Base-by-base conservation (phyloP, 2,797 vertebrate genomes). In the Nannoperca obscura region DNA sequence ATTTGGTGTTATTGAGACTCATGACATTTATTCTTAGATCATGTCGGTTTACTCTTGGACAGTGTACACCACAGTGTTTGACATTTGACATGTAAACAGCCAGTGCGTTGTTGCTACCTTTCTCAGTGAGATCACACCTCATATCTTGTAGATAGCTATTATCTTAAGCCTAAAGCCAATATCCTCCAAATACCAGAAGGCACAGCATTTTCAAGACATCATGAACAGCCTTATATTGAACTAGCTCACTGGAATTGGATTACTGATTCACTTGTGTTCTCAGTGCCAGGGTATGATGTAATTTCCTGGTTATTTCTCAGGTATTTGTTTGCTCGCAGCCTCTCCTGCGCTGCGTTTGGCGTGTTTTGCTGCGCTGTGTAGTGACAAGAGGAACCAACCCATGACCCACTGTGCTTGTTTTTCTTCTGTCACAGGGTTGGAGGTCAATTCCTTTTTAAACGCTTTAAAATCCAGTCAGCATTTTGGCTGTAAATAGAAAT, bases 401-500 rank as follows among this genome's bases (percentile, higher is more conserved):
- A 58, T 91, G 90, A 93, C 92, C 93, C 84, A 91, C 89, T 91
- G 89, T 90, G 91, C 93, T 94, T 91, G 90, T 93, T 94, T 92
- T 92, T 89, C 87, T 83, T 90, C 89, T 87, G 88, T 88, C 86
- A 78, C 74, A 55, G 85, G 89, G 91, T 85, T 86, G 83, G 82
- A 92, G 91, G 90, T 93, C 93, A 93, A 81, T 88, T 91, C 86
- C 86, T 87, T 93, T 66, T 93, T 87, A 93, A 92, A 92, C 15
- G 47, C 84, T 83, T 91, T 76, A 80, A 77, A 78, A 81, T 57
- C 70, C 73, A 87, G 75, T 81, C 79, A 64, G 63, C 78, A 27
- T 81, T 11, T 61, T 62, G 80, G 72, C 82, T 87, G 80, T 69
- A 86, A 89, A 86, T 89, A 84, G 84, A 90, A 88, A 89, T 82